Evolutionary conservation across 2,797 vertebrate genomes (phyloP), one percentile per base, ranked within the genome.

Genomic region (Pseudochaenichthys georgianus): DNA sequence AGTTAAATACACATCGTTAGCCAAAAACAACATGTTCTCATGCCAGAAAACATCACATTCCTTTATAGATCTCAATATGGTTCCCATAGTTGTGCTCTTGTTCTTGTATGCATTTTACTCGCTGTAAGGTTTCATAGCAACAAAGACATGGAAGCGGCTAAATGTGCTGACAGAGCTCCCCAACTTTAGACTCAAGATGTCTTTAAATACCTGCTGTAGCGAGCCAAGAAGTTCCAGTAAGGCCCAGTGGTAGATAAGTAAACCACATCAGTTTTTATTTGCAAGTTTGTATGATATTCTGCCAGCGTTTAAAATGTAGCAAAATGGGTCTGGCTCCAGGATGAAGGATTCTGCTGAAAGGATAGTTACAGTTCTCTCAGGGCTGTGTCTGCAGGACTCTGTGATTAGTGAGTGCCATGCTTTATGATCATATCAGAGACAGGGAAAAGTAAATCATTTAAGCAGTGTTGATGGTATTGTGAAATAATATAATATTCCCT

Each of bases 21-120:
- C 54, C 81, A 77, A 65, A 75, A 68, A 28, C 16, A 81, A 59
- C 60, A 57, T 41, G 16, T 60, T 67, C 38, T 73, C 28, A 16
- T 64, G 41, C 28, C 41, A 71, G 46, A 5, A 54, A 31, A 41
- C 13, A 1, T 73, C 48, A 31, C 34, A 38, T 42, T 62, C 31
- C 48, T 50, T 59, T 4, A 65, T 8, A 58, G 16, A 69, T 15
- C 46, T 59, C 9, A 13, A 11, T 52, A 13, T 17, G 7, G 21
- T 48, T 16, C 13, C n/a, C n/a, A 31, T 50, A 10, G 47, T 45
- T 21, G 3, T 0, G 57, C 68, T 46, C 66, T 57, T 38, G 34
- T 38, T 38, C 34, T 8, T 38, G 1, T 9, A 38, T 38, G 28
- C 28, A 28, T 28, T 28, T 28, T 28, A 9, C 34, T 38, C 34